Evolutionary conservation across 1,140 invertebrate species (phyloP).

Genomic region (Hyles vespertilio): DNA sequence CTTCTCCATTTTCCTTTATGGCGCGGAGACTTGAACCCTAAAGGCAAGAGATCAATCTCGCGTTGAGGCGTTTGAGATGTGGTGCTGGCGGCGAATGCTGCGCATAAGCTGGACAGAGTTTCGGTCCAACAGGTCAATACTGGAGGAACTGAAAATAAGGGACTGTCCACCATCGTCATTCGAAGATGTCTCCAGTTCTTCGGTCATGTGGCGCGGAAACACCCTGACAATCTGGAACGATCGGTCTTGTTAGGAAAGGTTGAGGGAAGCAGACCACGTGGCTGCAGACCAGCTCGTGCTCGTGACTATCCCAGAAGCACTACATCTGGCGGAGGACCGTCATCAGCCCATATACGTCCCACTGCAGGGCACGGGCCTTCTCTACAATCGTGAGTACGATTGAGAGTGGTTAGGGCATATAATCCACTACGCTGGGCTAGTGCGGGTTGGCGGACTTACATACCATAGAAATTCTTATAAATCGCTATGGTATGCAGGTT

Average conservation of each 20-base stretch:
- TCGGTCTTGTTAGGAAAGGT: not conserved
- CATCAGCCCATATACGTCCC: too few species aligned
- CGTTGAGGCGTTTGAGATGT: slow-evolving; percentile 35
- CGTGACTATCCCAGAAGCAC: too few species aligned
- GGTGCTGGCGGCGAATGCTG: slow-evolving; percentile 28
- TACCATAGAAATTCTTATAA: too few species aligned
- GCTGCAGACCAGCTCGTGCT: too few species aligned
- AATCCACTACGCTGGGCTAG: too few species aligned
- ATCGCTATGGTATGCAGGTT: too few species aligned
- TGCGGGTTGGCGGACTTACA: too few species aligned
- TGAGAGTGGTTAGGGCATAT: too few species aligned
- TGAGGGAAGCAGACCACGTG: too few species aligned
- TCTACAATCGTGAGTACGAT: too few species aligned
- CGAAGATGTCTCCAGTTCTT: slow-evolving; percentile 9
- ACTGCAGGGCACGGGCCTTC: too few species aligned
- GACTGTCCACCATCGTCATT: slow-evolving; percentile 11
- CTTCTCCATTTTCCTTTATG: slow-evolving; percentile 25
- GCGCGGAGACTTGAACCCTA: slow-evolving; percentile 31
- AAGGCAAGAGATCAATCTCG: slow-evolving; percentile 16
- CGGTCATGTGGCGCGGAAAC: slow-evolving; percentile 6
- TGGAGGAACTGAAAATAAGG: slow-evolving; percentile 2
- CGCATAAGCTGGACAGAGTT: slow-evolving; percentile 21
- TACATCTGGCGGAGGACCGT: too few species aligned
- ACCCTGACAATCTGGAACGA: not conserved
- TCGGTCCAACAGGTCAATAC: slow-evolving; percentile 17